Percentiles rank a stretch among this genome's conserved stretches.
Conservation (phyloP, 64 coral and sea anemone genomes). For the Dendrophyllia cribrosa region DNA sequence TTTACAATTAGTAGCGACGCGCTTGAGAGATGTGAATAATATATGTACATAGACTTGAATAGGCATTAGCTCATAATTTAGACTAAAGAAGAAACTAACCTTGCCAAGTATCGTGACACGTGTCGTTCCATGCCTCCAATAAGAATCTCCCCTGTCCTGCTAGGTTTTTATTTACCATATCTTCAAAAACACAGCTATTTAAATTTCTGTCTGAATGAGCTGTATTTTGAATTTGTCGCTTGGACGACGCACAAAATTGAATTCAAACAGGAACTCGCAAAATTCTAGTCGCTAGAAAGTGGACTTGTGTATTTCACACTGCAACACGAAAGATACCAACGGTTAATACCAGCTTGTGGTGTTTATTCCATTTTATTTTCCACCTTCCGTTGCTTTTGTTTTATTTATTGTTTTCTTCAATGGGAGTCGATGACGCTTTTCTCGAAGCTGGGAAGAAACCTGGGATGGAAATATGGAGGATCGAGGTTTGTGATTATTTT, state of each 20-base stretch:
- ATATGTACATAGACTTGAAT: constrained; percentile 9
- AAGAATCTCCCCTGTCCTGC: background rate
- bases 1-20: background rate
- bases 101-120: constrained; percentile 26
- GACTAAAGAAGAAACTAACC: background rate
- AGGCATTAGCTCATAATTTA: background rate
- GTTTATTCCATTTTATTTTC: background rate
- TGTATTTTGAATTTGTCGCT: constrained; percentile 26
- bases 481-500: constrained; percentile 61
- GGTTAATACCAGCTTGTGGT: background rate
- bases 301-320: background rate
- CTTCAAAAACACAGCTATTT: constrained; percentile 33
- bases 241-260: background rate
- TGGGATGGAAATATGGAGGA: constrained; percentile 94
- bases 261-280: background rate
- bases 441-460: constrained; percentile 80
- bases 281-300: background rate
- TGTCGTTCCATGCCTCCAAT: constrained; percentile 7
- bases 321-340: background rate
- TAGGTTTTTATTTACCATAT: background rate
- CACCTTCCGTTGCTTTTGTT: constrained; percentile 9
- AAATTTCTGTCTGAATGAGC: constrained; percentile 30
- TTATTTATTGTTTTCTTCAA: constrained; percentile 12
- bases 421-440: constrained; percentile 91
- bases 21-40: background rate